Evolutionary conservation across 2,797 vertebrate species (phyloP).

Genomic region (Takifugu rubripes): DNA sequence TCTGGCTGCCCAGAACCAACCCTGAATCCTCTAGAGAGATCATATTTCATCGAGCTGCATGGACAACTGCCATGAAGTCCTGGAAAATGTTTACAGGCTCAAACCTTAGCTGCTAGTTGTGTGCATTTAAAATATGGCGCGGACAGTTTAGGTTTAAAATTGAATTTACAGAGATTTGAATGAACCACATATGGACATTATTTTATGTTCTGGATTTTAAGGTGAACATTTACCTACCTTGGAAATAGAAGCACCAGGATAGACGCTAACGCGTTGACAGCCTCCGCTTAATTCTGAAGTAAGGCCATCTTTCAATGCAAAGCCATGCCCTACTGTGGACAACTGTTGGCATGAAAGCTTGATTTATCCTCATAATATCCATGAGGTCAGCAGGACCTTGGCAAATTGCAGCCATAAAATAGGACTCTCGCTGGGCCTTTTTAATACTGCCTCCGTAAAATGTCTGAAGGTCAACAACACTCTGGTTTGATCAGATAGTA

Average conservation of each 20-base stretch:
- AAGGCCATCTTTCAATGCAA: slow-evolving; percentile 32
- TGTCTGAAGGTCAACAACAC: slow-evolving; percentile 69
- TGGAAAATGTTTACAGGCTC: too few relatives aligned
- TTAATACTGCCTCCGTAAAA: slow-evolving; percentile 76
- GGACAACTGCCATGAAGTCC: not conserved
- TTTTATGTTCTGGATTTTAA: too few relatives aligned
- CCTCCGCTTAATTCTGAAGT: not conserved
- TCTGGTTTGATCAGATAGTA: slow-evolving; percentile 67
- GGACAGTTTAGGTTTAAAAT: too few relatives aligned
- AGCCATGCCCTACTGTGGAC: slow-evolving; percentile 45
- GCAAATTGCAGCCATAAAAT: slow-evolving; percentile 66
- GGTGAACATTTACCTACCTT: not conserved
- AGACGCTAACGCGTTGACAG: not conserved
- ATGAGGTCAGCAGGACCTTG: slow-evolving; percentile 71
- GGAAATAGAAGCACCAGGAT: not conserved
- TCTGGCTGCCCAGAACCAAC: not conserved
- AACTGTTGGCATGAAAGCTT: slow-evolving; percentile 65
- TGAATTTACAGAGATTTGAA: too few relatives aligned
- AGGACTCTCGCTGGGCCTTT: slow-evolving; percentile 63
- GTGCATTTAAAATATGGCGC: too few relatives aligned
- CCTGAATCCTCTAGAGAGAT: too few relatives aligned
- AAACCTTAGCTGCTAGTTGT: too few relatives aligned
- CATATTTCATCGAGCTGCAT: not conserved
- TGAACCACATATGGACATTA: too few relatives aligned
- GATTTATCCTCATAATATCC: slow-evolving; percentile 77